Percentiles rank a stretch among this genome's conserved stretches.
Conservation (phyloP, 1,140 invertebrate species). For the Drosophila nebulosa region DNA sequence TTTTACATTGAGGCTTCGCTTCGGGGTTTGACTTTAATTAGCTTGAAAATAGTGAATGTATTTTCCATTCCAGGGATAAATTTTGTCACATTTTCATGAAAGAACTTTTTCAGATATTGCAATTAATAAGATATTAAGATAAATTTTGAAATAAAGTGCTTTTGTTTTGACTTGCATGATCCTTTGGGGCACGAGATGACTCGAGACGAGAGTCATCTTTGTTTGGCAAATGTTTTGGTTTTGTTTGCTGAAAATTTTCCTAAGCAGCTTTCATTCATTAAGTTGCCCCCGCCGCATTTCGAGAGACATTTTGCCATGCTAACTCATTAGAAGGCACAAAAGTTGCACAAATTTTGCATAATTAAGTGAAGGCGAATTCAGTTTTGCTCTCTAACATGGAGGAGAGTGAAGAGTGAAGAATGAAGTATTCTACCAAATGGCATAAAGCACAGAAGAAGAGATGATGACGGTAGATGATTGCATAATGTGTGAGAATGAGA, state of each 20-base stretch:
- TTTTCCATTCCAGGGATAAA: background rate
- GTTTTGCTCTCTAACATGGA: background rate
- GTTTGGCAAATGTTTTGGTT: background rate
- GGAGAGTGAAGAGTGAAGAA: background rate
- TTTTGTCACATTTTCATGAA: background rate
- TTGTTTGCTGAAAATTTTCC: background rate
- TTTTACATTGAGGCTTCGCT: background rate
- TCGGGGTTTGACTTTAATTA: too few species aligned
- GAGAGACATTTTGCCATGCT: conserved; percentile 32
- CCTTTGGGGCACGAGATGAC: too few species aligned
- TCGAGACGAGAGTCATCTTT: too few species aligned
- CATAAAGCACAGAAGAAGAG: background rate
- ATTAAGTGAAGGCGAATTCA: conserved; percentile 38
- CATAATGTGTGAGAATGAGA: conserved; percentile 39
- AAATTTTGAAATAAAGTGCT: too few species aligned
- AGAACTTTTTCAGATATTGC: too few species aligned
- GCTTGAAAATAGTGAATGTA: background rate
- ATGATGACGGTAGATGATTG: conserved; percentile 36
- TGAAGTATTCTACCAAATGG: conserved; percentile 15
- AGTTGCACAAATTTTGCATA: conserved; percentile 41
- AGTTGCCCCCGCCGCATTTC: conserved; percentile 5
- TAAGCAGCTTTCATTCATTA: conserved; percentile 14
- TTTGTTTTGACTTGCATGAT: too few species aligned
- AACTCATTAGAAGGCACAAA: conserved; percentile 48
- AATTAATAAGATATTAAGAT: too few species aligned